Evolutionary conservation across 53 echinoderm and acorn worm genomes (phyloP), one percentile per base, ranked within the genome.

Genomic region (Echinometra lucunter): DNA sequence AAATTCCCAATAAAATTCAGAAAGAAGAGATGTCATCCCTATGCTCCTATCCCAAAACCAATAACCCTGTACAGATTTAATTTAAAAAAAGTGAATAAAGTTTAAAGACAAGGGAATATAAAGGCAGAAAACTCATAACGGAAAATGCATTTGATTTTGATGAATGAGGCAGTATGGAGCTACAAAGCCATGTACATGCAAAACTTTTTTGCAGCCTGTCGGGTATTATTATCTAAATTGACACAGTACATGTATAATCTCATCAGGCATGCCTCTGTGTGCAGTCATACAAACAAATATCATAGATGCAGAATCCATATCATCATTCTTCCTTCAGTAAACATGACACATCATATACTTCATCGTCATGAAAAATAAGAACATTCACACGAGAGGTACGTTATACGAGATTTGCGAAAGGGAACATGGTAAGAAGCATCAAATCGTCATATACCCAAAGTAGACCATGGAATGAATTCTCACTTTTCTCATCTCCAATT

Each of bases 261-360:
- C 78, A 78, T 78, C 42, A 17, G 78, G 42, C 35, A 78, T 78
- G 78, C 78, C 23, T 35, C 32, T 78, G 40, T 78, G 78, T 35
- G 72, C 3, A 35, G 78, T 78, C 78, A 35, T 38, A 78, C 78
- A 78, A 78, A 78, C 78, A 78, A 42, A 78, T 78, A 78, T 38
- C 78, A 38, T 78, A 35, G 37, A 40, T 42, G 2, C 35, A 3
- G 23, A 78, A 21, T 5, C 78, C 35, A 40, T 42, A 78, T 78
- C 78, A 78, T 78, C 78, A 78, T 78, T 42, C 78, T 78, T 42
- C 42, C 5, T 78, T 78, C 78, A 42, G 5, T 12, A 19, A 42
- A 78, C 78, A 78, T 42, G 78, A 18, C 78, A 78, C 42, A 40
- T 78, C 75, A 75, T 21, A 63, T 78, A 42, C 78, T 78, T 78